These are phyloP conservation scores for Synergus itoensis DNA, from an alignment of 2,888 invertebrate species.

Conservation along the genomic window DNA sequence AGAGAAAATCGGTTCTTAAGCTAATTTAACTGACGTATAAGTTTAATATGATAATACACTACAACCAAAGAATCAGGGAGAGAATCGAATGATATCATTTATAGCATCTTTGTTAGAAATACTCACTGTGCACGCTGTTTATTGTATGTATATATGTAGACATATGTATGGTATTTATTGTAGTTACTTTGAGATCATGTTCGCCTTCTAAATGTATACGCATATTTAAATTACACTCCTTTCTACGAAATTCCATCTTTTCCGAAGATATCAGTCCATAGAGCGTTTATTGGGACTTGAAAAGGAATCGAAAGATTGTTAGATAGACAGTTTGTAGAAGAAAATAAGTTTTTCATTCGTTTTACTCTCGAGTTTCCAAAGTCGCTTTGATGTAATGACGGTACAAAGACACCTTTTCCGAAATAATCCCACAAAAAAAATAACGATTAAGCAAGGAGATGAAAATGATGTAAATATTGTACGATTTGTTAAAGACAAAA, in stretches of 20 bases:
- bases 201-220: slow-evolving; percentile 54
- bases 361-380: slow-evolving; percentile 2
- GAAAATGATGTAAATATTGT: slow-evolving; percentile 29
- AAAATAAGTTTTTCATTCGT: background rate
- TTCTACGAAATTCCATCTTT: background rate
- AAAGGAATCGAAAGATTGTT: background rate
- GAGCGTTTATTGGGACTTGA: background rate
- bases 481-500: slow-evolving; percentile 25
- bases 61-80: slow-evolving; percentile 13
- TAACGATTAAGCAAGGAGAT: background rate
- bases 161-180: background rate
- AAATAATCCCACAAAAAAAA: background rate
- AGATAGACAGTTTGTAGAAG: background rate
- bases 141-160: slow-evolving; percentile 28
- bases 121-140: slow-evolving; percentile 28
- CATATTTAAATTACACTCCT: slow-evolving; percentile 47
- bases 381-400: background rate
- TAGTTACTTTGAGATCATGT: slow-evolving; percentile 49
- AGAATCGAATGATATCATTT: background rate
- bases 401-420: slow-evolving; percentile 21
- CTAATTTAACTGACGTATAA: background rate
- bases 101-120: background rate
- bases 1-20: background rate
- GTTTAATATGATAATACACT: background rate
- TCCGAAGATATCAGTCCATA: background rate